A percentile compares a stretch with the other conserved stretches of the same genome.
Conservation (phyloP, 2,888 invertebrate species). For the Tanypteryx hageni region DNA sequence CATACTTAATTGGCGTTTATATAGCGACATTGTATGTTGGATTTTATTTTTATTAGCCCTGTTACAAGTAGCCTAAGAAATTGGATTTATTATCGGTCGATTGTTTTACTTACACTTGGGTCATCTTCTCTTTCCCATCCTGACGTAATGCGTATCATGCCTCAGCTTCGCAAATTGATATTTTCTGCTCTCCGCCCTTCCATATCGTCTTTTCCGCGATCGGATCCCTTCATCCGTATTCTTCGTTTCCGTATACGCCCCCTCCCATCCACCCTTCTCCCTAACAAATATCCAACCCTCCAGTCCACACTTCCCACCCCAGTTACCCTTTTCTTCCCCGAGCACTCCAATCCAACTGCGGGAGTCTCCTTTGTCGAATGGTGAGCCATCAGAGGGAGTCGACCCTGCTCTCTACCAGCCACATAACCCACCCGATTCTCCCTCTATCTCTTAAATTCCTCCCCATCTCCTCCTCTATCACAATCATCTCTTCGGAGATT, state of each 20-base stretch:
- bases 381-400: background rate
- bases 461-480: constrained; percentile 23
- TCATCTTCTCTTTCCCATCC: too few species aligned
- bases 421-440: background rate
- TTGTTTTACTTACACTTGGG: too few species aligned
- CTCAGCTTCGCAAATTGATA: background rate
- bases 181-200: background rate
- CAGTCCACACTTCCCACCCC: background rate
- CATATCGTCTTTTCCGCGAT: background rate
- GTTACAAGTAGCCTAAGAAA: too few species aligned
- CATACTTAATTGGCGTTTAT: too few species aligned
- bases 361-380: constrained; percentile 60
- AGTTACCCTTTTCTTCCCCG: constrained; percentile 1
- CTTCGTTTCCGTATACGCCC: background rate
- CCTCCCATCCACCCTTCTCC: background rate
- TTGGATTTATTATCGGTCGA: too few species aligned
- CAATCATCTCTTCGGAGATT: constrained; percentile 49
- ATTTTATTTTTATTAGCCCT: too few species aligned
- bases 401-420: background rate
- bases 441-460: constrained; percentile 15
- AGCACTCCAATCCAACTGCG: constrained; percentile 58
- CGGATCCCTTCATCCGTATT: background rate
- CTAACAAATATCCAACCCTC: constrained; percentile 6
- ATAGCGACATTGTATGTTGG: too few species aligned
- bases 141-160: background rate